Conservation (phyloP, 2,797 vertebrate species). For the Eleutherodactylus coqui region DNA sequence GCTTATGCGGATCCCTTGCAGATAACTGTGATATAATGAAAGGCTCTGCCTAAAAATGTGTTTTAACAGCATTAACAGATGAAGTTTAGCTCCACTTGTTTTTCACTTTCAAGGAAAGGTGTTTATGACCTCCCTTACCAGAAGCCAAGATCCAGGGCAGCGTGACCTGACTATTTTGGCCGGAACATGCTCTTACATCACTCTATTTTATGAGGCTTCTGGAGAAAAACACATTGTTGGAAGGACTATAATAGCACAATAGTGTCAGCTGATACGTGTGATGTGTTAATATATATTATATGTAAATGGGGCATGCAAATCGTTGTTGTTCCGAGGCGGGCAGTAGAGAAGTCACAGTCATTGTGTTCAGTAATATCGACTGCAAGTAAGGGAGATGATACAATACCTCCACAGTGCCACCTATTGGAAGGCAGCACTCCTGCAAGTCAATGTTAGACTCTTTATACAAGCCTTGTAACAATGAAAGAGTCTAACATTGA, state of each 20-base stretch:
- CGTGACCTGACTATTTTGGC: conserved; percentile 69
- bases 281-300: neutral
- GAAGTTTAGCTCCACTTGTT: neutral
- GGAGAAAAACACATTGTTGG: neutral
- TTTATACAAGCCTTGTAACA: no score
- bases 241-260: neutral
- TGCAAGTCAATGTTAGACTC: no score
- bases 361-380: no score
- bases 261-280: neutral
- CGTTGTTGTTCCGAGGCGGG: neutral
- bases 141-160: conserved; percentile 61
- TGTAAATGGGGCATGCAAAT: neutral
- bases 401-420: no score
- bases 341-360: neutral
- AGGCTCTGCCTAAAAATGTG: neutral
- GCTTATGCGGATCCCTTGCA: no score
- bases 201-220: neutral
- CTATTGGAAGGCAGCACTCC: no score
- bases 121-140: conserved; percentile 50
- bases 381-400: no score
- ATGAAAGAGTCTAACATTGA: no score
- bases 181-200: conserved; percentile 55
- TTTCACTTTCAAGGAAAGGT: conserved; percentile 35
- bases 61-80: neutral
- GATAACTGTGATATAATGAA: neutral